Percentiles rank a stretch among this genome's conserved stretches.
Conservation (phyloP, 2,888 invertebrate species). For the Chromoteleia sp. region DNA sequence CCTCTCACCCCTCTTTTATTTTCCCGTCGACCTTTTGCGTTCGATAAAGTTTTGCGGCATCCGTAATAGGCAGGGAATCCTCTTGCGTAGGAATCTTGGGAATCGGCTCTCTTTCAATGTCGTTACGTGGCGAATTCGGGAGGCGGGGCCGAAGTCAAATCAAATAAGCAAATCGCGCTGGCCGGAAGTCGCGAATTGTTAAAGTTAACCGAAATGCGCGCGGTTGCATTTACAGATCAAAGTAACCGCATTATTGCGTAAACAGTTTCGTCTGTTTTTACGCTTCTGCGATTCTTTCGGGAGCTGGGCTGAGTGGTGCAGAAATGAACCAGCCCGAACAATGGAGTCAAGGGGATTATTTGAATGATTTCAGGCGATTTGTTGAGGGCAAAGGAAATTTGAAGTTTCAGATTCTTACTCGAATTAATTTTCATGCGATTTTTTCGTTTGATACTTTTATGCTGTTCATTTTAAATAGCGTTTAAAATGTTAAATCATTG, state of each 20-base stretch:
- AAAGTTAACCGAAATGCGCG: constrained; percentile 55
- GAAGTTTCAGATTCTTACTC: no score
- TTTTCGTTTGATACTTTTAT: no score
- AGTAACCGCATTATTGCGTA: constrained; percentile 51
- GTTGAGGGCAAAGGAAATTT: neutral
- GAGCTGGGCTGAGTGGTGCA: neutral
- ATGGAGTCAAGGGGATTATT: neutral
- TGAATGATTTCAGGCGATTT: constrained; percentile 1
- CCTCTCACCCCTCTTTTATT: constrained; percentile 70
- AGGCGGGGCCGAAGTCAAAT: constrained; percentile 40
- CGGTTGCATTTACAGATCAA: constrained; percentile 6
- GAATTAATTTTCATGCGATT: no score
- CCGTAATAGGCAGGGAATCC: constrained; percentile 75
- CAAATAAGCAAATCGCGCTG: constrained; percentile 64
- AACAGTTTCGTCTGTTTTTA: constrained; percentile 47
- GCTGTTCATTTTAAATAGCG: no score
- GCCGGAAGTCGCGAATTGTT: constrained; percentile 65
- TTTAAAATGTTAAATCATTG: no score
- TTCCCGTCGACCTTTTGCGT: constrained; percentile 73
- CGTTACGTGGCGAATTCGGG: constrained; percentile 46
- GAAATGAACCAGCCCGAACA: constrained; percentile 13
- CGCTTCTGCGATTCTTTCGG: constrained; percentile 39
- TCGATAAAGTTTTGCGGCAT: constrained; percentile 81
- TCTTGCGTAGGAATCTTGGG: constrained; percentile 69
- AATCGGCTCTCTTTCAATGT: constrained; percentile 64